These are phyloP conservation scores for Dolomedes plantarius DNA, from an alignment of 2,888 invertebrate species.

Conservation along the genomic window DNA sequence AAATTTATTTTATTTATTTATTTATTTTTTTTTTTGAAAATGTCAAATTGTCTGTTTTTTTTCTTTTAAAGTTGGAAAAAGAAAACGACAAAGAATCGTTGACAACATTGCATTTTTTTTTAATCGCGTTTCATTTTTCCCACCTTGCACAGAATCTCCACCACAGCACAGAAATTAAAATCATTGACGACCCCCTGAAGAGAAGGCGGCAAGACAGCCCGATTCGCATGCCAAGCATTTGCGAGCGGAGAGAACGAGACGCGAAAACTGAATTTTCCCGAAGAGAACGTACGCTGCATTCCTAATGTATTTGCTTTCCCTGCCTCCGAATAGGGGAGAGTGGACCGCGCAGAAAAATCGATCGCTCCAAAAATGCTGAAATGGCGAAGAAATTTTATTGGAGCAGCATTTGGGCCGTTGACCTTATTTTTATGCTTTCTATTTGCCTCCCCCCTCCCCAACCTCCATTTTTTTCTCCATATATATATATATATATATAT, in stretches of 20 bases:
- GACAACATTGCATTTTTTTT: too few species aligned
- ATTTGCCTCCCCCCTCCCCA: slow-evolving; percentile 20
- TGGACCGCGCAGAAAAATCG: slow-evolving; percentile 50
- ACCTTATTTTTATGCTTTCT: slow-evolving; percentile 68
- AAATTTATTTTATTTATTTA: too few species aligned
- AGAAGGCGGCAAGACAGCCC: background rate
- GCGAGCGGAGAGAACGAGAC: slow-evolving; percentile 3
- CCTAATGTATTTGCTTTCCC: slow-evolving; percentile 66
- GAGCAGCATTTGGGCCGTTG: slow-evolving; percentile 58
- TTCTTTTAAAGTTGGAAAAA: too few species aligned
- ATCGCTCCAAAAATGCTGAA: slow-evolving; percentile 64
- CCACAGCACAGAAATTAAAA: slow-evolving; percentile 2
- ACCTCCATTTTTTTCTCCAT: slow-evolving; percentile 25
- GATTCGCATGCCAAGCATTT: slow-evolving; percentile 41
- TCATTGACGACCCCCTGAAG: background rate
- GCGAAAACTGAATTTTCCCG: slow-evolving; percentile 60
- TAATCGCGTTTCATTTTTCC: too few species aligned
- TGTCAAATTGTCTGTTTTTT: too few species aligned
- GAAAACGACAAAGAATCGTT: too few species aligned
- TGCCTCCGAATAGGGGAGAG: slow-evolving; percentile 13
- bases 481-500: slow-evolving; percentile 24
- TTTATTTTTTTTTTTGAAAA: too few species aligned
- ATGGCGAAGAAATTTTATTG: slow-evolving; percentile 68
- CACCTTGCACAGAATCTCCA: too few species aligned
- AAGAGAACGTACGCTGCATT: slow-evolving; percentile 51